Base-by-base conservation (phyloP, 2,113 vertebrate genomes). In the Xenotilapia caudafasciata region DNA sequence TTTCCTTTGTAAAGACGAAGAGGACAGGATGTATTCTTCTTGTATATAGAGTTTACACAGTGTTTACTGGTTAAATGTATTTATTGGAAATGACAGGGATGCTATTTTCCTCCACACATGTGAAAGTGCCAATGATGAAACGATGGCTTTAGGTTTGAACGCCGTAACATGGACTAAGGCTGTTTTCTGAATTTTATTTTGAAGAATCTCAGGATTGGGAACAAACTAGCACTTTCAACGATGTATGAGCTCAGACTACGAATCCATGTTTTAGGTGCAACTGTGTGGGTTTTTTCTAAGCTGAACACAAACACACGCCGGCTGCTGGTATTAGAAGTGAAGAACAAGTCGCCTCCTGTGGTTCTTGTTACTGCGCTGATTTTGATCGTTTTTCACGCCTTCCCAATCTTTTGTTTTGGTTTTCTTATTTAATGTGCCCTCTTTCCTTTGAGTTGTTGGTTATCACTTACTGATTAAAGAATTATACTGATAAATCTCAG, bases 181-280 rank as follows among this genome's bases (percentile, higher is more conserved):
- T 85, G 82, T 90, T 87, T 88, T 87, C 88, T 90, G 21, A 86
- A 90, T 93, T 92, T 73, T 92, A 89, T 83, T 91, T 86, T 79
- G 21, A 90, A 92, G 84, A 89, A 92, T 90, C 91, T 96, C 92
- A 92, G 93, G 93, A 88, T 90, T 90, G 89, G 86, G 82, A 92
- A 92, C 83, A 91, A 92, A 92, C 92, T 58, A 94, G 94, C 96
- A 95, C 95, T 94, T 92, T 94, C 84, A 90, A 90, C 87, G 53
- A 89, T 85, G 83, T 93, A 83, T 81, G 79, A 79, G 68, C 68
- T 86, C 60, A 56, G 80, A 81, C 45, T 80, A 73, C 65, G 23
- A 68, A 58, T 83, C 26, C 47, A 77, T 53, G 73, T 89, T 87
- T 89, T 80, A 79, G 28, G 86, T 51, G 9, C 11, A 28, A 60